A percentile compares a stretch with the other conserved stretches of the same genome.
Evolutionary conservation across 2,888 invertebrate genomes (phyloP).

Genomic region (Cataglyphis albicans): DNA sequence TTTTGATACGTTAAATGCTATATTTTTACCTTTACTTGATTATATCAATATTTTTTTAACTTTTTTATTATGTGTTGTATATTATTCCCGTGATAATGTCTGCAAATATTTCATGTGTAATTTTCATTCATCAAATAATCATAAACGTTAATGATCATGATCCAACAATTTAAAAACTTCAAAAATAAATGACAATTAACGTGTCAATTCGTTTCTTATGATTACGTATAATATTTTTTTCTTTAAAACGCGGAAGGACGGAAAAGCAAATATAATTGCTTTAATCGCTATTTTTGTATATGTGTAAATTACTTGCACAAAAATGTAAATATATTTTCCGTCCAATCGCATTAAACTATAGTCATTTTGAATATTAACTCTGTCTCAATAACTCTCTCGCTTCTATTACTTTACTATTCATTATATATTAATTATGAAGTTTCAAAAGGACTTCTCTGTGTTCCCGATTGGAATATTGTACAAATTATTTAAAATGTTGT

Average conservation of each 20-base stretch:
- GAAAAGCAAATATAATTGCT: slow-evolving; percentile 26
- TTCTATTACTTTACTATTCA: background rate
- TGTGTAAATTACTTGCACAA: slow-evolving; percentile 24
- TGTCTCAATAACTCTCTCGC: background rate
- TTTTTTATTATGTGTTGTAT: background rate
- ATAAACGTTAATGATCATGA: background rate
- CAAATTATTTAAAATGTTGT: slow-evolving; percentile 15
- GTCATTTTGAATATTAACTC: slow-evolving; percentile 1
- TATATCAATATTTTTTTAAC: background rate
- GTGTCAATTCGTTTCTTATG: slow-evolving; percentile 4
- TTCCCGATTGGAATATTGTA: slow-evolving; percentile 4
- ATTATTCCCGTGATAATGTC: background rate
- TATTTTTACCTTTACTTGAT: background rate
- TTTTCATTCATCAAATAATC: background rate
- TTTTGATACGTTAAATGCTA: slow-evolving; percentile 2
- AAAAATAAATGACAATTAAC: slow-evolving; percentile 4
- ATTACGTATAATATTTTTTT: slow-evolving; percentile 3
- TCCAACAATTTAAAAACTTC: background rate
- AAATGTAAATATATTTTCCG: slow-evolving; percentile 44
- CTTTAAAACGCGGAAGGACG: background rate
- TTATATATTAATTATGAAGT: background rate
- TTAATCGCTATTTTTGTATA: slow-evolving; percentile 44
- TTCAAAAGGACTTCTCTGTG: background rate
- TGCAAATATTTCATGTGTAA: background rate
- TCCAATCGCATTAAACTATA: slow-evolving; percentile 35